Percentiles rank a stretch among this genome's conserved stretches.
Conservation (phyloP, 1,140 invertebrate genomes). For the Drosophila repletoides region DNA sequence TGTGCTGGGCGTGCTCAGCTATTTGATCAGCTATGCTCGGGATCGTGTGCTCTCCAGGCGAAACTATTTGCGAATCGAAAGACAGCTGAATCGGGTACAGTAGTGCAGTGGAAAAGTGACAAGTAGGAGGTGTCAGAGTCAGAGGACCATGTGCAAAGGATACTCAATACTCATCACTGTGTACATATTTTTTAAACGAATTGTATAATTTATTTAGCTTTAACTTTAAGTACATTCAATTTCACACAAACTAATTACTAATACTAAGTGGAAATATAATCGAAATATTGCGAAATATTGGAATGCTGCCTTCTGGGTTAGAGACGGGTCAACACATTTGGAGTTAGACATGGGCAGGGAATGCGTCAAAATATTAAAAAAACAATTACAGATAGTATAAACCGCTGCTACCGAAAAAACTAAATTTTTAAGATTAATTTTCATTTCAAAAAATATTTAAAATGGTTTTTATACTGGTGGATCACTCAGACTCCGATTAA, state of each 20-base stretch:
- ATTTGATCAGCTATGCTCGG: slow-evolving; percentile 64
- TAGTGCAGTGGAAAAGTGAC: slow-evolving; percentile 42
- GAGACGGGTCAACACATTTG: slow-evolving; percentile 53
- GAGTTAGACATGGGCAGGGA: too few relatives aligned
- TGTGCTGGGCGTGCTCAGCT: slow-evolving; percentile 85
- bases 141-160: slow-evolving; percentile 24
- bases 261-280: slow-evolving; percentile 43
- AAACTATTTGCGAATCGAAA: slow-evolving; percentile 83
- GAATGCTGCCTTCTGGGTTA: slow-evolving; percentile 43
- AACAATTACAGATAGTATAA: too few relatives aligned
- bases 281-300: slow-evolving; percentile 66
- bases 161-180: slow-evolving; percentile 53
- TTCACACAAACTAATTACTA: slow-evolving; percentile 58
- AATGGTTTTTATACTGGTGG: too few relatives aligned
- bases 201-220: slow-evolving; percentile 64
- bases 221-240: slow-evolving; percentile 68
- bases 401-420: too few relatives aligned
- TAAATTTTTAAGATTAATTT: too few relatives aligned
- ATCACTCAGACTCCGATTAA: too few relatives aligned
- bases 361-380: too few relatives aligned
- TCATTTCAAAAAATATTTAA: too few relatives aligned
- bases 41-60: slow-evolving; percentile 81
- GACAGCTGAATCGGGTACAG: slow-evolving; percentile 83
- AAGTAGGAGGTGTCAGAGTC: too few relatives aligned
- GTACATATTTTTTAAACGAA: slow-evolving; percentile 53